Evolutionary conservation across 2,888 invertebrate genomes (phyloP), one percentile per base, ranked within the genome.

Genomic region (Diabrotica balteata): DNA sequence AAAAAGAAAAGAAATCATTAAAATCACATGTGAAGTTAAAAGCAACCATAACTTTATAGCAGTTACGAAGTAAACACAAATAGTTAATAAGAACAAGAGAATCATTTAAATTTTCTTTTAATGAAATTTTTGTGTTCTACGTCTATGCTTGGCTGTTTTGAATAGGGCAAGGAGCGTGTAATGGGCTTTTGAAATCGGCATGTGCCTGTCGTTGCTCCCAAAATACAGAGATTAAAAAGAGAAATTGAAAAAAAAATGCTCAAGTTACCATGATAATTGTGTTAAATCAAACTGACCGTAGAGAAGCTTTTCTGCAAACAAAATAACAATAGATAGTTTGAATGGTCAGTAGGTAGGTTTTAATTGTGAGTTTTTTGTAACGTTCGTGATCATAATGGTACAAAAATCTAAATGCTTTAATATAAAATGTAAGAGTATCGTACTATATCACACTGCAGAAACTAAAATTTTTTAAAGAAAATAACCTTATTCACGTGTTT

Each of bases 201-300:
- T 68, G 69, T 66, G 72, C 69, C 70, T 63, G 65, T 67, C 69
- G 68, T 67, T 60, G 57, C 69, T 67, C 60, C 46, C 52, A 66
- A 69, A 68, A 64, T 66, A 63, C 50, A 63, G 45, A 70, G 72
- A 72, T 70, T 73, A 69, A 70, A 52, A 59, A 32, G 42, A 46
- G 60, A 67, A 69, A 64, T 67, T 62, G 44, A 59, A 32, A n/a
- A 32, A 52, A 66, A 68, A 70, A 66, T 68, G 63, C 72, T 74
- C 73, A 65, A 65, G 70, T 74, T 74, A 73, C 74, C 62, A 57
- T 47, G 64, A 71, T 71, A 72, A 74, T 74, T 74, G 67, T 68
- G 68, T 71, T 70, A 70, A 70, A 73, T 55, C 67, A 66, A 71
- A 62, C 66, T 66, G 66, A 62, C 63, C 53, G 51, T 66, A 54